Base-by-base conservation (phyloP, 2,113 vertebrate species). In the Corydoras sp. region DNA sequence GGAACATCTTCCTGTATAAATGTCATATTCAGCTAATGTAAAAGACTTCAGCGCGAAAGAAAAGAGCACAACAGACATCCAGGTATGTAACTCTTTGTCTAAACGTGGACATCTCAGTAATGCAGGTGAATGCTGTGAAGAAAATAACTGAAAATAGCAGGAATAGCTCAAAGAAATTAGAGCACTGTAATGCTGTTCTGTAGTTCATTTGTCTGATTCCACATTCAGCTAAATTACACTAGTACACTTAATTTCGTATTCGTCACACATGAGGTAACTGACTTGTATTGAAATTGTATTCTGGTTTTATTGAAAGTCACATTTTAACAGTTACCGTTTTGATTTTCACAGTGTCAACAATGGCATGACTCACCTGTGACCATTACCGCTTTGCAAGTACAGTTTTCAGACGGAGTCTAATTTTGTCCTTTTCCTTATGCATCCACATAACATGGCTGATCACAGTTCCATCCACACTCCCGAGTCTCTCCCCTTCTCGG, bases 371-470 rank as follows among this genome's bases (percentile, higher is more conserved):
- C 9, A 50, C 54, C 49, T 72, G 24, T 61, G n/a, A 65, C 54
- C 58, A 14, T 14, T 60, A 53, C 69, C 32, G 10, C 67, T 48
- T 56, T 18, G 49, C 67, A 74, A 61, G n/a, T 74, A 72, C 24
- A 30, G 31, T 62, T 48, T 69, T 53, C 58, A 54, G 54, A 11
- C 48, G 10, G 15, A 4, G 60, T 53, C 55, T 15, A 29, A 59
- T 10, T n/a, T 54, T 43, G 35, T 4, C 35, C 56, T 71, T 58
- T 32, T 43, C 58, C 64, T 48, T 11, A 15, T 11, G 10, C 18
- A 49, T 18, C 7, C 31, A 49, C 43, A 54, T 48, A 72, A 64
- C 29, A 83, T 83, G 81, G 79, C 71, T 31, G 79, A 83, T 61
- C 77, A 65, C 30, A 72, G 73, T 53, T 71, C 68, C 8, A 55